Base-by-base conservation (phyloP, 2,888 invertebrate species). In the Caenorhabditis zanzibari region DNA sequence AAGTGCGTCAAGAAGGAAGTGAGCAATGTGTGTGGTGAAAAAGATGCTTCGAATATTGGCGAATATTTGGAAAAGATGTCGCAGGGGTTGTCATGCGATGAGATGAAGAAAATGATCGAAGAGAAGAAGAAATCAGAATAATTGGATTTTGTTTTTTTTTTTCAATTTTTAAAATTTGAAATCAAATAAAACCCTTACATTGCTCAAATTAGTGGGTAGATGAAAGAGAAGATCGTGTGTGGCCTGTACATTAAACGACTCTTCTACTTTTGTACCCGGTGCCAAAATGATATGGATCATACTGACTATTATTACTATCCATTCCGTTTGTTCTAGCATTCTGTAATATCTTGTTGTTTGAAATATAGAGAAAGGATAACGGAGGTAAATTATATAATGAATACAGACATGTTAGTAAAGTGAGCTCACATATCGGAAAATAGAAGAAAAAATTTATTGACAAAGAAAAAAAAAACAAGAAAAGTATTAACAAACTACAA, bases 241-340 rank as follows among this genome's bases (percentile, higher is more conserved):
- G 26, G 99, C 98, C 94, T 99, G 99, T 80, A 98, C 94, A 94
- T 98, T 98, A 93, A 99, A 99, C 93, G 98, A 98, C 94, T 99
- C 99, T 93, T 99, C 98, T 63, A 99, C 99, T 95, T 99, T 91
- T 0, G 91, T 91, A 26, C 87, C 90, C 0, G 91, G 90, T 9
- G 88, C 84, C 73, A 90, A 49, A 49, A 90, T 84, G 32, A 91
- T 63, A 61, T 90, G 88, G 9, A 90, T 64, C 52, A 90, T 44
- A 58, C 88, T 81, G 28, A 79, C 89, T 26, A 90, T 86, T 28
- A 91, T 69, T 10, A 92, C 82, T 35, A 90, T 58, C 89, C 89
- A 89, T 85, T 91, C 91, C 32, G 91, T 83, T 16, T 80, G 81
- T 58, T 81, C 74, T 26, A 89, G 85, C n/a, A 19, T 47, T 59